phyloP scores from a whole-genome alignment of 2,113 vertebrate genomes.

The Mobula hypostoma region DNA sequence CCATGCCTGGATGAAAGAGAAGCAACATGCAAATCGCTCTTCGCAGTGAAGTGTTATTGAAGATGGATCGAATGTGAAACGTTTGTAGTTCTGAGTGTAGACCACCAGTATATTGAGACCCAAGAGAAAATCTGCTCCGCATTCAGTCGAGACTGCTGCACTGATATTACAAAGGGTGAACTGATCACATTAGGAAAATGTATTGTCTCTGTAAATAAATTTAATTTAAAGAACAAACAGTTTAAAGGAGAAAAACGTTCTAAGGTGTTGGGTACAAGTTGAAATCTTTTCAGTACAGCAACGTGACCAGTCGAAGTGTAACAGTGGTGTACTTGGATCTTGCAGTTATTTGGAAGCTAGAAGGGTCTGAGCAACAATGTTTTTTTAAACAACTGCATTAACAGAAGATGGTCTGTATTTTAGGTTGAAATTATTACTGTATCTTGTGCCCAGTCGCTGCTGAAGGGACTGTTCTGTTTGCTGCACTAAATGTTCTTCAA shows the following conservation, averaged over 20 bases:
- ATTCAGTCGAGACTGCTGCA: background rate
- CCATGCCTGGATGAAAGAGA: slow-evolving; percentile 93
- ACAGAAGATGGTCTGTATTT: slow-evolving; percentile 32
- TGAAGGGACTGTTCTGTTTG: slow-evolving; percentile 35
- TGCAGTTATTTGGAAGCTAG: background rate
- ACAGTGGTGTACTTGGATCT: background rate
- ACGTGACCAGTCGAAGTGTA: background rate
- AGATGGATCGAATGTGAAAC: slow-evolving; percentile 6
- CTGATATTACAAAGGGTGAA: slow-evolving; percentile 29
- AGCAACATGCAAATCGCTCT: slow-evolving; percentile 67
- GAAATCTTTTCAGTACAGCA: slow-evolving; percentile 32
- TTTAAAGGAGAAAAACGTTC: slow-evolving; percentile 28
- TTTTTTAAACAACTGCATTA: slow-evolving; percentile 28
- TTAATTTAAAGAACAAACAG: slow-evolving; percentile 32
- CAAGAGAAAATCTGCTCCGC: slow-evolving; percentile 27
- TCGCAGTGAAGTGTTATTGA: background rate
- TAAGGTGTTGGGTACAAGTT: slow-evolving; percentile 33
- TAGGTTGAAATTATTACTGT: slow-evolving; percentile 35
- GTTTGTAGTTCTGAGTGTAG: slow-evolving; percentile 19
- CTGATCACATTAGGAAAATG: slow-evolving; percentile 29
- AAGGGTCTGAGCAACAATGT: slow-evolving; percentile 21
- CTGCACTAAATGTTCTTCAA: slow-evolving; percentile 34
- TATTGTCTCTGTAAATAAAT: slow-evolving; percentile 35
- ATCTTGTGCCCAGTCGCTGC: slow-evolving; percentile 27
- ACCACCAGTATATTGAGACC: slow-evolving; percentile 26